phyloP scores from a whole-genome alignment of 2,888 invertebrate species.

The Clanis bilineata region DNA sequence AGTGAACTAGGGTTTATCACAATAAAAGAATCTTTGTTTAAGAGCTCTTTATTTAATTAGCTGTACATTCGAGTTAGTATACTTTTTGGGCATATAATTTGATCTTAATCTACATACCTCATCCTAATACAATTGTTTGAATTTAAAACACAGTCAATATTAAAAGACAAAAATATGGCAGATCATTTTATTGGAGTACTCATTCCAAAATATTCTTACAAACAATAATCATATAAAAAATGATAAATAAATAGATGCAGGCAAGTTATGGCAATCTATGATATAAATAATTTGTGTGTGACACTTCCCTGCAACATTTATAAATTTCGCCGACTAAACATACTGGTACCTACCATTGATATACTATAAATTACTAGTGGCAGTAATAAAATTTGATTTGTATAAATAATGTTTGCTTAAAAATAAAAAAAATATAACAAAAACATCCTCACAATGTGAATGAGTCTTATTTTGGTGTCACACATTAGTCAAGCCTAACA shows the following conservation, averaged over 20 bases:
- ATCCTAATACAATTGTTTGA: constrained; percentile 64
- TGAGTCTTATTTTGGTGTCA: constrained; percentile 81
- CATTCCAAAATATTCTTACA: constrained; percentile 73
- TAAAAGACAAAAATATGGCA: constrained; percentile 80
- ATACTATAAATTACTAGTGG: constrained; percentile 73
- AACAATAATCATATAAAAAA: constrained; percentile 70
- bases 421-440: constrained; percentile 79
- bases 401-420: constrained; percentile 78
- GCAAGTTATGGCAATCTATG: constrained; percentile 80
- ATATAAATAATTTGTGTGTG: constrained; percentile 75
- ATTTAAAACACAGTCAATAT: constrained; percentile 75
- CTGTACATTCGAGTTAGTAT: constrained; percentile 84
- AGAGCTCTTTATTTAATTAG: constrained; percentile 82
- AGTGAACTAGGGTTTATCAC: constrained; percentile 26
- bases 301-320: constrained; percentile 76
- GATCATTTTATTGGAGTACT: constrained; percentile 81
- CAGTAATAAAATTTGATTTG: constrained; percentile 74
- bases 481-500: constrained; percentile 80
- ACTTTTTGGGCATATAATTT: constrained; percentile 80
- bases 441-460: constrained; percentile 76
- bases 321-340: constrained; percentile 59
- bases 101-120: constrained; percentile 76
- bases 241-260: constrained; percentile 80
- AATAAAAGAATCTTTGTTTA: constrained; percentile 56
- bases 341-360: constrained; percentile 59